Percentiles rank a stretch among this genome's conserved stretches.
Conservation (phyloP, 30 jellyfish, hydroid and myxozoan species). For the Sanderia malayensis region DNA sequence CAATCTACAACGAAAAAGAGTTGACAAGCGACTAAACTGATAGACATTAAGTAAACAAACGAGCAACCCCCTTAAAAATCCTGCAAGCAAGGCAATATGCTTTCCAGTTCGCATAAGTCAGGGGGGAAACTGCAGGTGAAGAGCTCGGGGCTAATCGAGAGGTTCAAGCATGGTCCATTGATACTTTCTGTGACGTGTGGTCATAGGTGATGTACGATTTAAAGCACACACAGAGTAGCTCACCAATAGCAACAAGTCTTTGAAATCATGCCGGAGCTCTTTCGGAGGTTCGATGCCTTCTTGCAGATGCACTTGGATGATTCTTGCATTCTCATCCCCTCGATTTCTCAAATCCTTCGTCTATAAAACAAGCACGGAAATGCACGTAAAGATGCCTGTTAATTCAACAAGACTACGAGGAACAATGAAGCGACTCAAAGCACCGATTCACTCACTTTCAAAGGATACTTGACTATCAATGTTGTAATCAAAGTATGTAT, state of each 20-base stretch:
- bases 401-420: not conserved
- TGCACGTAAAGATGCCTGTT: not conserved
- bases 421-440: not conserved
- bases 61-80: too few relatives aligned
- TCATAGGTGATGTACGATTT: too few relatives aligned
- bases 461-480: conserved; percentile 69
- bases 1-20: too few relatives aligned
- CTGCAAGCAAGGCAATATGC: too few relatives aligned
- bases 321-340: conserved; percentile 91
- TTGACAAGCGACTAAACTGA: too few relatives aligned
- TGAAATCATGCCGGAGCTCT: conserved; percentile 77
- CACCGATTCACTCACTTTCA: conserved; percentile 51
- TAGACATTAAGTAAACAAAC: too few relatives aligned
- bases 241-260: conserved; percentile 75
- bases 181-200: too few relatives aligned
- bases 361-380: conserved; percentile 34
- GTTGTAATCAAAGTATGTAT: conserved; percentile 68
- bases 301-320: conserved; percentile 63
- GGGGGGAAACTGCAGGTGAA: too few relatives aligned
- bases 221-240: too few relatives aligned
- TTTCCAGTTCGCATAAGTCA: too few relatives aligned
- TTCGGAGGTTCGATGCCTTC: conserved; percentile 82
- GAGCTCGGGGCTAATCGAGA: too few relatives aligned
- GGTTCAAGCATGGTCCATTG: too few relatives aligned
- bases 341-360: conserved; percentile 80